Conservation (phyloP, 1,140 invertebrate genomes). For the Drosophila baimaii region DNA sequence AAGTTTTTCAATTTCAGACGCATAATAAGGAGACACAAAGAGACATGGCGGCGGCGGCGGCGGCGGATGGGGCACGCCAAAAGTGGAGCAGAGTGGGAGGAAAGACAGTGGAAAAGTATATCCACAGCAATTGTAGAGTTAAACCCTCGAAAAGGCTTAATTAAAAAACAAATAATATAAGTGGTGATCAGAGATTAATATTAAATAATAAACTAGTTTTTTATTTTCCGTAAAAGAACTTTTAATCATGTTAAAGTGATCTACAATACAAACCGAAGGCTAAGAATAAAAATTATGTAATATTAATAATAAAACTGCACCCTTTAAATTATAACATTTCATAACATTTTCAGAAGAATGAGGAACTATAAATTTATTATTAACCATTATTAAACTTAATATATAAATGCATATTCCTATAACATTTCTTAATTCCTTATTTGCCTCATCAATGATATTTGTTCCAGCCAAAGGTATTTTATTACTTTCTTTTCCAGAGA, state of each 20-base stretch:
- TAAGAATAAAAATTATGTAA: not conserved
- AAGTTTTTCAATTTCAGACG: conserved; percentile 82
- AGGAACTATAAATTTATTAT: too few species aligned
- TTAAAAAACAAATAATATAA: not conserved
- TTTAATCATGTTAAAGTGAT: not conserved
- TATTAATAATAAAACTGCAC: too few species aligned
- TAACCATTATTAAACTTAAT: too few species aligned
- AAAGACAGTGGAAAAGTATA: not conserved
- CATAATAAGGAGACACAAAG: conserved; percentile 77
- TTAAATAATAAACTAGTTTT: not conserved
- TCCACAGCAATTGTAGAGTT: too few species aligned
- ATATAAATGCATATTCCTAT: too few species aligned
- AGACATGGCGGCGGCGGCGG: conserved; percentile 7
- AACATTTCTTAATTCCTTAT: too few species aligned
- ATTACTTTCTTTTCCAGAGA: too few species aligned
- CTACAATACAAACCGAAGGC: not conserved
- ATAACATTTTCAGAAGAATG: too few species aligned
- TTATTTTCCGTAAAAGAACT: not conserved
- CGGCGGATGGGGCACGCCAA: conserved; percentile 3
- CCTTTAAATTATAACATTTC: too few species aligned
- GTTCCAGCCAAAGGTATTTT: too few species aligned
- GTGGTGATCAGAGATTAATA: not conserved
- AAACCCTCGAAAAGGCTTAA: not conserved
- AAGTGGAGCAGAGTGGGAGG: not conserved
- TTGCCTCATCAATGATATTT: too few species aligned